These are phyloP conservation scores for Melanaphis sacchari DNA, from an alignment of 1,140 invertebrate species.

Conservation along the genomic window DNA sequence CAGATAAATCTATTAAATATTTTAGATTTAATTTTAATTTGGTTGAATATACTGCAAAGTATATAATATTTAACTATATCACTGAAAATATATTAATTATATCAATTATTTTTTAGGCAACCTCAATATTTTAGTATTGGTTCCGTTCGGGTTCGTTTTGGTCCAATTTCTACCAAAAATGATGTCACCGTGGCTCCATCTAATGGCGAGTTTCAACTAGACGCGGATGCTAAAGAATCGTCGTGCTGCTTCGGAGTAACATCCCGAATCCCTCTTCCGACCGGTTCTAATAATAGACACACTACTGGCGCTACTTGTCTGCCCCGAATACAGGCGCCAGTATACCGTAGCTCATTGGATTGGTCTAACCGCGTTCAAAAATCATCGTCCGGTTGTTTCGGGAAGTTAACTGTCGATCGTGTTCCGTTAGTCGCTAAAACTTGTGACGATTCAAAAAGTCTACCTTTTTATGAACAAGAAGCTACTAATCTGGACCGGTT, in stretches of 20 bases:
- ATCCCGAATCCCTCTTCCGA: conserved; percentile 50
- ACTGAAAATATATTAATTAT: background rate
- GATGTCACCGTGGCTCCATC: conserved; percentile 46
- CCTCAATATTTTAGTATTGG: conserved; percentile 58
- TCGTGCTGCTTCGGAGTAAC: conserved; percentile 47
- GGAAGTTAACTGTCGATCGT: conserved; percentile 44
- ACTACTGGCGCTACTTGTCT: conserved; percentile 45
- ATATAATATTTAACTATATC: background rate
- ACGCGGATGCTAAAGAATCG: conserved; percentile 29
- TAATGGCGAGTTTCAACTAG: background rate
- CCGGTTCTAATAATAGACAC: conserved; percentile 55
- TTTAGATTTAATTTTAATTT: background rate
- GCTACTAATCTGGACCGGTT: conserved; percentile 71
- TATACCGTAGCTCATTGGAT: conserved; percentile 59
- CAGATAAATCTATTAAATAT: background rate
- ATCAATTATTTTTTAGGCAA: conserved; percentile 19
- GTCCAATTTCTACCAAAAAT: conserved; percentile 40
- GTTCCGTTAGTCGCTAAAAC: conserved; percentile 15
- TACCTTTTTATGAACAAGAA: conserved; percentile 42
- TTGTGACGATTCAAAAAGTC: conserved; percentile 33
- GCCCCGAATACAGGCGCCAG: conserved; percentile 56
- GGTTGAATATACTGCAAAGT: no score
- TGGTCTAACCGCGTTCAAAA: conserved; percentile 58
- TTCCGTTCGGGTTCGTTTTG: conserved; percentile 59
- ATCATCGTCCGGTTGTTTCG: conserved; percentile 59